Evolutionary conservation across 2,888 invertebrate genomes (phyloP).

Genomic region (Pocota personata): DNA sequence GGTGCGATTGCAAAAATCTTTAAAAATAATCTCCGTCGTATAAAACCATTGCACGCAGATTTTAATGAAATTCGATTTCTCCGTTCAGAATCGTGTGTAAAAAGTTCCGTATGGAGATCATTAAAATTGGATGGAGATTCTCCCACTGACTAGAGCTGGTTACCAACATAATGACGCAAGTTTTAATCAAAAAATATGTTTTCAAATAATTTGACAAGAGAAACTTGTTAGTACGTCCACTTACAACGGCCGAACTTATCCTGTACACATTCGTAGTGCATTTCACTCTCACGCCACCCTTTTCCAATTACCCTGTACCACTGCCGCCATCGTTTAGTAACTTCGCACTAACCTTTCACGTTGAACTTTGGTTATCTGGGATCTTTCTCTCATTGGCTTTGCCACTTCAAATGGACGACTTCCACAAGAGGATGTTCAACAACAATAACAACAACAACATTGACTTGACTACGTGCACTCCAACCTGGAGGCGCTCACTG

Average conservation of each 20-base stretch:
- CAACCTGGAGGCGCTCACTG: conserved; percentile 62
- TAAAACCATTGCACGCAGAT: no score
- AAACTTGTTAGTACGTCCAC: background rate
- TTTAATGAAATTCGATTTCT: no score
- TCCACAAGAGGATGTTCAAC: conserved; percentile 43
- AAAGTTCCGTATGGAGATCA: no score
- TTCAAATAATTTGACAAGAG: no score
- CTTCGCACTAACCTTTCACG: conserved; percentile 53
- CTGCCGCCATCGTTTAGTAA: conserved; percentile 34
- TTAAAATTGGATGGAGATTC: no score
- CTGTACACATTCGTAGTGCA: background rate
- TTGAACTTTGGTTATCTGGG: conserved; percentile 62
- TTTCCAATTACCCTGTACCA: conserved; percentile 52
- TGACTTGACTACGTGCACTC: background rate
- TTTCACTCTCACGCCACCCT: conserved; percentile 48
- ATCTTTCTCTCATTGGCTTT: conserved; percentile 71
- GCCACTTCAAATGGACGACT: conserved; percentile 61
- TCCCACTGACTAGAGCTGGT: no score
- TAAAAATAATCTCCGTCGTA: no score
- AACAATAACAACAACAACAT: background rate
- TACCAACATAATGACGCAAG: no score
- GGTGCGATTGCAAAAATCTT: no score
- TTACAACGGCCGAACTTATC: background rate
- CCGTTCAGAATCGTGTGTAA: no score
- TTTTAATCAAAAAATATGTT: no score